Percentiles rank a stretch among this genome's conserved stretches.
Evolutionary conservation across 2,113 vertebrate genomes (phyloP).

Genomic region (Rhombomys opimus): DNA sequence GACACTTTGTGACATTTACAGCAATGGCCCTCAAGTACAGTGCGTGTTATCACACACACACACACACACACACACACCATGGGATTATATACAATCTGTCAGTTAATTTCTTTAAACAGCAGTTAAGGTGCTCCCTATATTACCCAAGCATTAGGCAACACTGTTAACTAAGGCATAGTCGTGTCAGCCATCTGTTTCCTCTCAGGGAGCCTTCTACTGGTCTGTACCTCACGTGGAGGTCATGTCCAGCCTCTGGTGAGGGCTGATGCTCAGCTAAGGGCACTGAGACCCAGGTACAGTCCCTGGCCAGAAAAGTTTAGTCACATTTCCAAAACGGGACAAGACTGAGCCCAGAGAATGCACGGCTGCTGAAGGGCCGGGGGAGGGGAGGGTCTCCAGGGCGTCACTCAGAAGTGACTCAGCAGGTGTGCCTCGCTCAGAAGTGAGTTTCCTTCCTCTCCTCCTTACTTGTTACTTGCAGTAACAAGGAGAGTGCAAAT

Average conservation of each 20-base stretch:
- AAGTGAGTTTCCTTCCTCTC: neutral
- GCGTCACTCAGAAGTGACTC: too few species aligned
- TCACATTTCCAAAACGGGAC: neutral
- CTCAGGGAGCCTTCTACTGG: neutral
- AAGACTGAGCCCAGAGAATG: neutral
- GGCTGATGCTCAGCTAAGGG: neutral
- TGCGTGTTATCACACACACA: neutral
- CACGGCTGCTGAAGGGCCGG: neutral
- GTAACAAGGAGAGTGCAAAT: neutral
- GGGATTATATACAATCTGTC: neutral
- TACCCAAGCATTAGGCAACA: neutral
- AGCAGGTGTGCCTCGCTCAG: neutral
- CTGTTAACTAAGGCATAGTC: conserved; percentile 54
- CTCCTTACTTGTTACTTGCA: too few species aligned
- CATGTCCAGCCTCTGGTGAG: neutral
- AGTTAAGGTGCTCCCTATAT: neutral
- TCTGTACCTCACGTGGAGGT: neutral
- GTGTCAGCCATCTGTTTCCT: conserved; percentile 63
- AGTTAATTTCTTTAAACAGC: conserved; percentile 40
- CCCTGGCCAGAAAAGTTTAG: conserved; percentile 36
- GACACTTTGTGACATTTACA: neutral
- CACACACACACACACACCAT: neutral
- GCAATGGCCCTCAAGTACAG: neutral
- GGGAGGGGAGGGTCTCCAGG: rapidly evolving
- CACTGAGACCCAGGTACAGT: conserved; percentile 7